These are phyloP conservation scores for Microcebus jonahi DNA, from an alignment of 2,113 vertebrate genomes.

Conservation along the genomic window DNA sequence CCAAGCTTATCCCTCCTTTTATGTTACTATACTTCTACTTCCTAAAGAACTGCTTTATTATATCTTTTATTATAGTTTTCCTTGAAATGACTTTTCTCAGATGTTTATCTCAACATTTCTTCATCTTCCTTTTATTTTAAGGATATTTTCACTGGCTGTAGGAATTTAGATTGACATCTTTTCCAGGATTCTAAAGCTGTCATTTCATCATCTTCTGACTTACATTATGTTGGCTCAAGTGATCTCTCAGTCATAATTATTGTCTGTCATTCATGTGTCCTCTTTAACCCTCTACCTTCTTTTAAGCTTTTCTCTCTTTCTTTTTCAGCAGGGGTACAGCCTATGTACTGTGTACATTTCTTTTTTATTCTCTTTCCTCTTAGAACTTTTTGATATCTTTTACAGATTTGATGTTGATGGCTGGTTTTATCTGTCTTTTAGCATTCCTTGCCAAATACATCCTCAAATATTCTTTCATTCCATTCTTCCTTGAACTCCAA, in stretches of 20 bases:
- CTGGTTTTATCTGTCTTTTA: background rate
- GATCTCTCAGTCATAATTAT: background rate
- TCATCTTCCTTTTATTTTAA: background rate
- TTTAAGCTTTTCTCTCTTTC: background rate
- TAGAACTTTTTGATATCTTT: conserved; percentile 33
- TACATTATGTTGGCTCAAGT: background rate
- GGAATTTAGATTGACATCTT: background rate
- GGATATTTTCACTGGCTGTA: background rate
- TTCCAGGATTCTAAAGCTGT: background rate
- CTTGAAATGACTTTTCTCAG: background rate
- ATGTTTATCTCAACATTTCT: background rate
- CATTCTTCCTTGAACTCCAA: background rate
- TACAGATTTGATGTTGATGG: background rate
- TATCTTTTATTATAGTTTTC: background rate
- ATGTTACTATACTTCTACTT: background rate
- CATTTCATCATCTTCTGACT: background rate
- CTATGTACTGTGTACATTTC: background rate
- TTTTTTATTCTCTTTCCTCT: background rate
- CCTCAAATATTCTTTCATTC: background rate
- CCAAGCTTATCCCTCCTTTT: background rate
- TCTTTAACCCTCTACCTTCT: background rate
- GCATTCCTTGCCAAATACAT: background rate
- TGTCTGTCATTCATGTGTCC: background rate
- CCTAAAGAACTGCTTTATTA: background rate
- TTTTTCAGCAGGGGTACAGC: background rate